These are phyloP conservation scores for Hypanus sabinus DNA, from an alignment of 2,113 vertebrate genomes.

Conservation along the genomic window DNA sequence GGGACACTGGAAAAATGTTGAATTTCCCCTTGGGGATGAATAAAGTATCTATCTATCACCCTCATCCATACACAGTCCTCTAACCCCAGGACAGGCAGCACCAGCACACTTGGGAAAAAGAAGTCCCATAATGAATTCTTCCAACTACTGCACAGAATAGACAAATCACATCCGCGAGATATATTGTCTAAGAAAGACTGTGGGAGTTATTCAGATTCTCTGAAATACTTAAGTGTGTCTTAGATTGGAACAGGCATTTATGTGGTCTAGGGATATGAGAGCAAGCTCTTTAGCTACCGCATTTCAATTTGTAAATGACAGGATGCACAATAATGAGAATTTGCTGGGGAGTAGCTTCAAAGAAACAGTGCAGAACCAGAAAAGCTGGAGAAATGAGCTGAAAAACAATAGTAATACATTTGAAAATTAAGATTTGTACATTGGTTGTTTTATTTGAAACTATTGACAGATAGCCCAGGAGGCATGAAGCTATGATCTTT, in stretches of 20 bases:
- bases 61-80: no score
- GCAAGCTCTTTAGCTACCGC: neutral
- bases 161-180: no score
- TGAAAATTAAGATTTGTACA: neutral
- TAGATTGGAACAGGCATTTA: neutral
- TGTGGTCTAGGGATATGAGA: neutral
- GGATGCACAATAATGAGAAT: neutral
- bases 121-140: neutral
- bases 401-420: neutral
- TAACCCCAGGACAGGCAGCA: no score
- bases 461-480: neutral
- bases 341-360: neutral
- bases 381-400: neutral
- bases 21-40: no score
- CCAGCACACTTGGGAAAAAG: neutral
- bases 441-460: neutral
- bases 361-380: neutral
- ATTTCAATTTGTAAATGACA: constrained; percentile 18
- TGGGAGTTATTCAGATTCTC: neutral
- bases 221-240: neutral
- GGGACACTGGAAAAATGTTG: no score
- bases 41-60: no score
- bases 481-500: neutral
- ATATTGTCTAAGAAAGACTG: neutral
- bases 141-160: no score